A percentile compares a stretch with the other conserved stretches of the same genome.
Conservation (phyloP, 2,797 vertebrate genomes). For the Meriones psammophilus region DNA sequence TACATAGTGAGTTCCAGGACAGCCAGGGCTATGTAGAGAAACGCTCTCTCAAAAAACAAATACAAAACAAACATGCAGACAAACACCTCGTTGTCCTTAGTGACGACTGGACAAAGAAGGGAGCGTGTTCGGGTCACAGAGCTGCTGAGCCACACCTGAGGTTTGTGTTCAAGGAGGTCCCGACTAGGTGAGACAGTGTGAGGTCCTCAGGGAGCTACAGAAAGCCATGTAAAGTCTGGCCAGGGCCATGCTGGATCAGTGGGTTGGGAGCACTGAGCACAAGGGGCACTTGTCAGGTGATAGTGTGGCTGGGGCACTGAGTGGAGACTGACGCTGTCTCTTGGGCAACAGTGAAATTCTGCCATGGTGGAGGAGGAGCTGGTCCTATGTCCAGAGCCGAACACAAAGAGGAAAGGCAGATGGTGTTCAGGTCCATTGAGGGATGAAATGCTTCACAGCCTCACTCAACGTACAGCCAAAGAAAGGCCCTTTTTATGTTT, state of each 20-base stretch:
- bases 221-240: background rate
- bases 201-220: background rate
- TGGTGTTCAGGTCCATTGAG: constrained; percentile 46
- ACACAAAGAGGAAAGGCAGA: background rate
- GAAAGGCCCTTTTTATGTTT: background rate
- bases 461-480: background rate
- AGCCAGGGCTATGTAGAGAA: background rate
- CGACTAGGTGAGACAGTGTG: background rate
- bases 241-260: background rate
- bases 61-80: background rate
- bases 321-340: background rate
- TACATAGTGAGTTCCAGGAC: background rate
- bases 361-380: background rate
- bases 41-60: background rate
- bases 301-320: background rate
- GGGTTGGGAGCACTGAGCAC: background rate
- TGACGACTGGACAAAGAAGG: background rate
- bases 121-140: background rate
- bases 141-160: background rate
- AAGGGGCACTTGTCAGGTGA: background rate
- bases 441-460: constrained; percentile 45
- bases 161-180: background rate
- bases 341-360: background rate
- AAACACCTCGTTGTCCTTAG: background rate
- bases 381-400: background rate